phyloP scores from a whole-genome alignment of 1,140 invertebrate genomes.

The Drosophila neocordata region DNA sequence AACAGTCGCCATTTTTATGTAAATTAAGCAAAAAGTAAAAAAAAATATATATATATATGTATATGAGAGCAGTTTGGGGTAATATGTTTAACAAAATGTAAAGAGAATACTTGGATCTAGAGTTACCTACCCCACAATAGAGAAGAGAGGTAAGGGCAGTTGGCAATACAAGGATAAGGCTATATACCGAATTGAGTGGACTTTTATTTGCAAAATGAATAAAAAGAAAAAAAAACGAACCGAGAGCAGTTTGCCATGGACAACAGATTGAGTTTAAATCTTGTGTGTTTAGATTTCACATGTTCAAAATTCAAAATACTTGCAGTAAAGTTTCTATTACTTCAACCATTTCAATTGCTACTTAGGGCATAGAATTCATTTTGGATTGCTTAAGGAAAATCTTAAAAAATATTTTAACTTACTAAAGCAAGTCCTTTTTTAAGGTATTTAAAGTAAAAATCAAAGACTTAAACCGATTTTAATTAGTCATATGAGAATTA shows the following conservation, averaged over 20 bases:
- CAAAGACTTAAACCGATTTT: no score
- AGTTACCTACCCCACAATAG: no score
- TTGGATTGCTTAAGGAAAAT: no score
- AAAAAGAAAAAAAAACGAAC: neutral
- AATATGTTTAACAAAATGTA: conserved; percentile 9
- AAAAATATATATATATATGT: conserved; percentile 6
- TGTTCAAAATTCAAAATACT: neutral
- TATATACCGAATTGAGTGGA: neutral
- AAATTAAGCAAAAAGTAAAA: conserved; percentile 55
- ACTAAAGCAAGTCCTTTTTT: no score
- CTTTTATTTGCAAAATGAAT: conserved; percentile 1
- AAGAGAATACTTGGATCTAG: neutral
- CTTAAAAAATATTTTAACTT: no score
- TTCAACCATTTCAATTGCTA: no score
- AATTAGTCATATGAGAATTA: no score
- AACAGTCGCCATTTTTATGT: conserved; percentile 62
- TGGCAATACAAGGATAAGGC: no score
- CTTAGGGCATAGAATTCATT: no score
- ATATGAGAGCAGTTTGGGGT: neutral
- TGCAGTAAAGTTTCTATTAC: no score
- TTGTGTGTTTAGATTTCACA: neutral
- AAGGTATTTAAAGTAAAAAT: no score
- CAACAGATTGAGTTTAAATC: neutral
- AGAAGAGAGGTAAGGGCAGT: no score
- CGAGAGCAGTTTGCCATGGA: neutral